Evolutionary conservation across 2,113 vertebrate species (phyloP).

Genomic region (Heliornis fulica): DNA sequence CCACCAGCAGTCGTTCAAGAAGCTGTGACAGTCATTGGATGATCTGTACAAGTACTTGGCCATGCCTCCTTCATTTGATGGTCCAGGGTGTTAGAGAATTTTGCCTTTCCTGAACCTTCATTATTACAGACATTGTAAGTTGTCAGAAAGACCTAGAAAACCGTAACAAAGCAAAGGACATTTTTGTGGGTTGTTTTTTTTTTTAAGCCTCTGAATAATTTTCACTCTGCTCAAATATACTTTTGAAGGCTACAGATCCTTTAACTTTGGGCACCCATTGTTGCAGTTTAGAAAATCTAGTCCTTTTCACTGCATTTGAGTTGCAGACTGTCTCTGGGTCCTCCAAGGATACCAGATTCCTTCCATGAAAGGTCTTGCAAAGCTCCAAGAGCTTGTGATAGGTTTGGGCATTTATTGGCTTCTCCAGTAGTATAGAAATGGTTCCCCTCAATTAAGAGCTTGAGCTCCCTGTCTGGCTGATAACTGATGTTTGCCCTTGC

Average conservation of each 20-base stretch:
- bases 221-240: neutral
- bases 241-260: neutral
- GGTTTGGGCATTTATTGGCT: neutral
- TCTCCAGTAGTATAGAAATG: neutral
- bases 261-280: neutral
- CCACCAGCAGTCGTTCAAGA: neutral
- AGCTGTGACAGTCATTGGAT: neutral
- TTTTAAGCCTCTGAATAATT: neutral
- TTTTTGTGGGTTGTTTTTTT: neutral
- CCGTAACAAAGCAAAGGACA: neutral
- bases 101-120: neutral
- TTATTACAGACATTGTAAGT: neutral
- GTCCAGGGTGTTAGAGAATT: neutral
- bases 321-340: neutral
- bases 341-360: neutral
- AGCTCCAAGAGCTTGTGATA: neutral
- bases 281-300: neutral
- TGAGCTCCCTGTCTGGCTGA: neutral
- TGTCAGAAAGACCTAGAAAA: neutral
- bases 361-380: neutral
- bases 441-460: neutral
- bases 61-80: neutral
- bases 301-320: neutral
- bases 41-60: neutral
- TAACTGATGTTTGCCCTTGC: neutral